Evolutionary conservation across 1,140 invertebrate genomes (phyloP).

Genomic region (Aphelenchoides avenae): DNA sequence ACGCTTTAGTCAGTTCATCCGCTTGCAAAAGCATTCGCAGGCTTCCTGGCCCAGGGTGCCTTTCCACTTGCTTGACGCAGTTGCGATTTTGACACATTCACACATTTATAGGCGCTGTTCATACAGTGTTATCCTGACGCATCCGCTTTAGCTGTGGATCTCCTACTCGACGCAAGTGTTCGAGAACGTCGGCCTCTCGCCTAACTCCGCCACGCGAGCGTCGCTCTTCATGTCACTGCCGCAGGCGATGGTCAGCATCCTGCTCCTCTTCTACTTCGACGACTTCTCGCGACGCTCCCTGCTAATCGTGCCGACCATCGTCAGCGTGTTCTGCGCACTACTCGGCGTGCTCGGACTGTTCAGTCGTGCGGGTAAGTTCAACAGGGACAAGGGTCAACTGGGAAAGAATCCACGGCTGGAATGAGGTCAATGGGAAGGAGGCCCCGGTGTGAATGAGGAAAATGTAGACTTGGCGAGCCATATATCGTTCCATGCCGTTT

Average conservation of each 20-base stretch:
- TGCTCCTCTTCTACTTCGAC: constrained; percentile 42
- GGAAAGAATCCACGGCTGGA: too few species aligned
- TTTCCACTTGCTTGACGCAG: too few species aligned
- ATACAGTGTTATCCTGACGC: too few species aligned
- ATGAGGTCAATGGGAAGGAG: too few species aligned
- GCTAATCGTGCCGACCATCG: constrained; percentile 38
- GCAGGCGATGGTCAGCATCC: constrained; percentile 34
- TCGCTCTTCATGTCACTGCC: constrained; percentile 40
- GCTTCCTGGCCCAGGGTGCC: too few species aligned
- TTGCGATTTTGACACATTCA: too few species aligned
- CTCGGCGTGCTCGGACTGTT: constrained; percentile 27
- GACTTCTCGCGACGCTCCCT: constrained; percentile 32
- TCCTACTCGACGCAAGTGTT: constrained; percentile 47
- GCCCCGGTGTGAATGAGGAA: too few species aligned
- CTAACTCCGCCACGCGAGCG: constrained; percentile 20
- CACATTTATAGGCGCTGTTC: too few species aligned
- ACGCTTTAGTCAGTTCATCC: too few species aligned
- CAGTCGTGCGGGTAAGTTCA: background rate
- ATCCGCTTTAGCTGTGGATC: constrained; percentile 45
- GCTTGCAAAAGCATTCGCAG: too few species aligned
- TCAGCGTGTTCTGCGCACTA: constrained; percentile 23
- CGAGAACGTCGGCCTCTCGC: constrained; percentile 32
- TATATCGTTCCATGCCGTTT: background rate
- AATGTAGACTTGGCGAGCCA: background rate
- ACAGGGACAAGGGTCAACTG: background rate